Base-by-base conservation (phyloP, 2,113 vertebrate genomes). In the Glaucidium brasilianum region DNA sequence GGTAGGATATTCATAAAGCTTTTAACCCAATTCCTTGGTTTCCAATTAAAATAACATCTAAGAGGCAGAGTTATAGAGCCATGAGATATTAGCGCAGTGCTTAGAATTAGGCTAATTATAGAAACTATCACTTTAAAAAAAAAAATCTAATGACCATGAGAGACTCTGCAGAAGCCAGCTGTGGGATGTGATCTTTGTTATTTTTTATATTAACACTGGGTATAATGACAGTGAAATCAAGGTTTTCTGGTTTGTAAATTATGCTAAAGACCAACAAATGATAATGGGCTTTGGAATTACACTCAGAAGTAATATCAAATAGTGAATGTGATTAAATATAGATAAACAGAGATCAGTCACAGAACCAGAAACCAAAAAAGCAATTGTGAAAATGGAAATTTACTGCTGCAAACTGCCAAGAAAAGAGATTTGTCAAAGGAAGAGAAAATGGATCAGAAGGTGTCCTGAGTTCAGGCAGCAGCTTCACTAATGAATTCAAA, bases 11-110 rank as follows among this genome's bases (percentile, higher is more conserved):
- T 90, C 75, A 56, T 67, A 74, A 92, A 59, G 60, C 75, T 96
- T 92, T 92, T 81, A 95, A 94, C 66, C 47, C 64, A 95, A 85
- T 94, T 97, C 89, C 95, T 97, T 81, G 50, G 88, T 63, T 95
- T 88, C 95, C 90, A 96, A 96, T 96, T 96, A 94, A 97, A 97
- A 90, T 78, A 95, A 85, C 73, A 87, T 85, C 77, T 87, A 84
- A 92, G 82, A 91, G 56, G 64, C 32, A 58, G 68, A 96, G 45
- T 53, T 75, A 80, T 5, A 73, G 34, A 94, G 71, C 63, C 75
- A 47, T 59, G 74, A 72, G 56, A n/a, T 85, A 67, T 82, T 74
- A 95, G 56, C 7, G 1, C 39, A 68, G 52, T 50, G 58, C n/a
- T 87, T 81, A 71, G 91, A 96, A 96, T 91, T 62, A 82, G 74